These are phyloP conservation scores for Miichthys miiuy DNA, from an alignment of 2,797 vertebrate species.

Conservation along the genomic window DNA sequence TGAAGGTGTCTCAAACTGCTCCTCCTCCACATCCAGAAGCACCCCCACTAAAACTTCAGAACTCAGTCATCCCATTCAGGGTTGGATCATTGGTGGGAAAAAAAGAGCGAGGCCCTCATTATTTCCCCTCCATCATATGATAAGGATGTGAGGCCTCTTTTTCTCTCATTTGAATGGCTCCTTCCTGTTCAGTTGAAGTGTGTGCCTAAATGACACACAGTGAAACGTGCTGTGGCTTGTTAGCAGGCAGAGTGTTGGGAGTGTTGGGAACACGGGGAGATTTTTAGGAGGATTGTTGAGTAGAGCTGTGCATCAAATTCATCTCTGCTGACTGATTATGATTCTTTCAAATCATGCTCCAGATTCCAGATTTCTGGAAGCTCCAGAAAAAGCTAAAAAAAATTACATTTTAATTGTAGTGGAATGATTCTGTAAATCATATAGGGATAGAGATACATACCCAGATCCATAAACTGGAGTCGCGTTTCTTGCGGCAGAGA, in stretches of 20 bases:
- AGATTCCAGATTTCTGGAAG: neutral
- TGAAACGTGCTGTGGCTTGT: constrained; percentile 62
- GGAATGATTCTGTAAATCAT: neutral
- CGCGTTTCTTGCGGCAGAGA: too few species aligned
- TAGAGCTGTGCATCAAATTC: neutral
- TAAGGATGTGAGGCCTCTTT: constrained; percentile 37
- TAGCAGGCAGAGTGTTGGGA: constrained; percentile 7
- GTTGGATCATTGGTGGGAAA: constrained; percentile 27
- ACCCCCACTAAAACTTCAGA: too few species aligned
- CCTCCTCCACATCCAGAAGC: too few species aligned
- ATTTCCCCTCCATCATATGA: constrained; percentile 58
- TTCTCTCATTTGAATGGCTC: constrained; percentile 28
- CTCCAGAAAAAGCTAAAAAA: neutral
- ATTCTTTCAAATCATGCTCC: neutral
- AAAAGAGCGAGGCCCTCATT: neutral
- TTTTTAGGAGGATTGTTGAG: neutral
- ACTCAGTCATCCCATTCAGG: constrained; percentile 1
- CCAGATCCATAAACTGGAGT: neutral
- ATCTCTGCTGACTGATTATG: neutral
- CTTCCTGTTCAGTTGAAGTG: constrained; percentile 53
- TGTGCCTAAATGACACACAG: constrained; percentile 63
- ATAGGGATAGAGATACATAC: neutral
- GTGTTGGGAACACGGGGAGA: constrained; percentile 9
- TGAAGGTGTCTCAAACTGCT: too few species aligned
- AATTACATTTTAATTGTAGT: too few species aligned